Evolutionary conservation across 2,888 invertebrate species (phyloP), one percentile per base, ranked within the genome.

Genomic region (Alloscopus bannaensis): DNA sequence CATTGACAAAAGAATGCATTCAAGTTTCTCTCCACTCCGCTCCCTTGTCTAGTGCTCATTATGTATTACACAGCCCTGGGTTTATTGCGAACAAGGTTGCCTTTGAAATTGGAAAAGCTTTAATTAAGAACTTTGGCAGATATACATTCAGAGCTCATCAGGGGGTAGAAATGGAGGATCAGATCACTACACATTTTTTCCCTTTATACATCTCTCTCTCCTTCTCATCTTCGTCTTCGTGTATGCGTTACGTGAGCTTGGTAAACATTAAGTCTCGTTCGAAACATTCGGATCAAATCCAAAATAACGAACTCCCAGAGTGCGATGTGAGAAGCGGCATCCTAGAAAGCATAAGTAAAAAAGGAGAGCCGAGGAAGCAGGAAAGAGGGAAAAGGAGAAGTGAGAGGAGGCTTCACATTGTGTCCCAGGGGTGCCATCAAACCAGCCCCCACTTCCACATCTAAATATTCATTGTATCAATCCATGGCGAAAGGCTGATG

Each of bases 101-200:
- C 28, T 73, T 73, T 73, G 73, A 73, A 84, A 83, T 84, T 82
- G 81, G 82, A 79, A 84, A 83, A 83, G 82, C 84, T 83, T 84
- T 84, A 84, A 84, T 84, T 84, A 84, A 84, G 83, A 84, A 83
- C 82, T 83, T 84, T 82, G 83, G 83, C 82, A 83, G 84, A 82
- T 82, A 82, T 81, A 81, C 83, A 83, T 83, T 83, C 83, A 80
- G 80, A 78, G 81, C 84, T 84, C 84, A 83, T 84, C 84, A 84
- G 83, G 84, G 84, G 84, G 82, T 83, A 81, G 80, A 81, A 47
- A 36, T 50, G 72, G 78, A 76, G 83, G 83, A 83, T 83, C 83
- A 81, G 78, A 83, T 83, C 81, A 80, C 81, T 76, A 66, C n/a
- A n/a, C n/a, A n/a, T n/a, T n/a, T n/a, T n/a, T n/a, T n/a, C n/a